These are phyloP conservation scores for Thymallus thymallus DNA, from an alignment of 2,113 vertebrate genomes.

Conservation along the genomic window DNA sequence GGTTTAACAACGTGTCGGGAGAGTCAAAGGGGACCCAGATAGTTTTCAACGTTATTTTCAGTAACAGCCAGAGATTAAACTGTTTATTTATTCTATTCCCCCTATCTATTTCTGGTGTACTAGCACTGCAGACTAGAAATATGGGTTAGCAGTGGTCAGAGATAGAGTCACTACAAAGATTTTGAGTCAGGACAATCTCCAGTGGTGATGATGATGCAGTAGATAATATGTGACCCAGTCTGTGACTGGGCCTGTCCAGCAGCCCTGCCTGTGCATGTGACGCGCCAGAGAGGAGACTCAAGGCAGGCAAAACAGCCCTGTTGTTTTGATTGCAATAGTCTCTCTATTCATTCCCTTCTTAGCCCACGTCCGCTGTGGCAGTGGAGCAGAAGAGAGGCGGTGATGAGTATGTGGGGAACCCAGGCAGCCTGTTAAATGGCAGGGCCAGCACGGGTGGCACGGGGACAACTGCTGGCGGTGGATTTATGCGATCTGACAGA, in stretches of 20 bases:
- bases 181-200: too few species aligned
- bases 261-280: not conserved
- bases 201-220: not conserved
- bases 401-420: constrained; percentile 5
- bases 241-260: constrained; percentile 15
- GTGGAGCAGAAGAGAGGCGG: constrained; percentile 26
- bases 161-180: too few species aligned
- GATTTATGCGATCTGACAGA: too few species aligned
- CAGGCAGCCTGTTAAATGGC: not conserved
- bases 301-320: not conserved
- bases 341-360: constrained; percentile 34
- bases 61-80: too few species aligned
- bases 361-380: constrained; percentile 24
- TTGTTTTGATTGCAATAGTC: constrained; percentile 35
- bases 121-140: not conserved
- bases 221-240: constrained; percentile 3
- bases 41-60: too few species aligned
- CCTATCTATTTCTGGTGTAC: not conserved
- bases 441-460: not conserved
- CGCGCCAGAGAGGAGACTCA: constrained; percentile 13
- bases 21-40: not conserved
- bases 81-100: not conserved
- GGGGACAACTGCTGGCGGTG: not conserved
- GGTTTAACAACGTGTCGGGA: not conserved
- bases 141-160: not conserved